Evolutionary conservation across 2,113 vertebrate genomes (phyloP), one percentile per base, ranked within the genome.

Genomic region (Corvus moneduloides): DNA sequence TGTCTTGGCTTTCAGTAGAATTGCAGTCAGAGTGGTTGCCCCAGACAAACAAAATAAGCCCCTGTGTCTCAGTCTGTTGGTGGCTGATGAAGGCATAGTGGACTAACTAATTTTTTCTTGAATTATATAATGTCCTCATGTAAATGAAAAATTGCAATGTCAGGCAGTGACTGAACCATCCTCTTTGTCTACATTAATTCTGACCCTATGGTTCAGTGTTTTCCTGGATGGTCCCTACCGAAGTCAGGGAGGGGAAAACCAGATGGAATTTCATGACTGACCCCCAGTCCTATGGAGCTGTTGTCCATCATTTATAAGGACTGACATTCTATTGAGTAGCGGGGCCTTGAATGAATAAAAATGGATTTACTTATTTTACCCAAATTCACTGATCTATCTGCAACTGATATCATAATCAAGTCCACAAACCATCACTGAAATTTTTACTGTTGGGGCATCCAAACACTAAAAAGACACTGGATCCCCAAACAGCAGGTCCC

Each of bases 21-120:
- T 51, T 90, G 84, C 64, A 97, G 86, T 78, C 84, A 77, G 63
- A 81, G 72, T 63, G 43, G 85, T 66, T 87, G 71, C 71, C 75
- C 59, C 75, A 94, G 78, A 90, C 75, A 95, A 94, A 79, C 94
- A 94, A 95, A 93, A 94, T 23, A 88, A 94, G 88, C 85, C 75
- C 78, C 27, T 48, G 37, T n/a, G 52, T 91, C 84, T 94, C 64
- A 92, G 75, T 83, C 58, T 82, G 66, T 37, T 87, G 79, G 85
- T 75, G 37, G 82, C 10, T 80, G 67, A 30, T 71, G 82, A 88
- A 91, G 87, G 68, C 56, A 59, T 10, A 69, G 51, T 35, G 51
- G 27, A 79, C 4, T 63, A 37, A 49, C 6, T 88, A 52, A 67
- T 93, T 96, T 79, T 73, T 68, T 9, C 39, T 46, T 73, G 24